phyloP scores from a whole-genome alignment of 2,888 invertebrate genomes.

The Spicauda simplicius region DNA sequence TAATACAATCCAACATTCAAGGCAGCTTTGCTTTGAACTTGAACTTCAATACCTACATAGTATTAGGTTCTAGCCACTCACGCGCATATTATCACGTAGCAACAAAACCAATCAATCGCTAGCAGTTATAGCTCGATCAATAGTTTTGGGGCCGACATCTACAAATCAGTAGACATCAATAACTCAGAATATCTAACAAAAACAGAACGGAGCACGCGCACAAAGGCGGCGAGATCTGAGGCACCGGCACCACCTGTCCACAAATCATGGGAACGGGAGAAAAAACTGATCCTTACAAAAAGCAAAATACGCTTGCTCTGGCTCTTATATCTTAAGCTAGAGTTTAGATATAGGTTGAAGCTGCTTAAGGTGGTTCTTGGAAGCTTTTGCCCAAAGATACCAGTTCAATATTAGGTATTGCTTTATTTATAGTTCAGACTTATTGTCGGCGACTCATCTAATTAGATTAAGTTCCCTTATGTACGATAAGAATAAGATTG shows the following conservation, averaged over 20 bases:
- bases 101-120: conserved; percentile 8
- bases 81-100: conserved; percentile 1
- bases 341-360: background rate
- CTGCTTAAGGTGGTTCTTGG: background rate
- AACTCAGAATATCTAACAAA: conserved; percentile 62
- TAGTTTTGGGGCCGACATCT: conserved; percentile 63
- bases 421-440: too few relatives aligned
- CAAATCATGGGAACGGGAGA: conserved; percentile 77
- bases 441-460: too few relatives aligned
- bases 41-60: background rate
- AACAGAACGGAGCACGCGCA: conserved; percentile 69
- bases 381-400: background rate
- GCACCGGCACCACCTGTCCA: conserved; percentile 80
- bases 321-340: background rate
- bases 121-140: conserved; percentile 43
- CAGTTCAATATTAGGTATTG: too few relatives aligned
- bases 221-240: conserved; percentile 77
- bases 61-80: background rate
- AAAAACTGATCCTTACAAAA: conserved; percentile 51
- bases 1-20: too few relatives aligned
- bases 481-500: too few relatives aligned
- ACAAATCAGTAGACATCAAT: conserved; percentile 63
- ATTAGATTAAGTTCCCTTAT: too few relatives aligned
- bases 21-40: background rate
- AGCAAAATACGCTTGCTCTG: conserved; percentile 28